Base-by-base conservation (phyloP, 2,113 vertebrate genomes). In the Tiliqua scincoides region DNA sequence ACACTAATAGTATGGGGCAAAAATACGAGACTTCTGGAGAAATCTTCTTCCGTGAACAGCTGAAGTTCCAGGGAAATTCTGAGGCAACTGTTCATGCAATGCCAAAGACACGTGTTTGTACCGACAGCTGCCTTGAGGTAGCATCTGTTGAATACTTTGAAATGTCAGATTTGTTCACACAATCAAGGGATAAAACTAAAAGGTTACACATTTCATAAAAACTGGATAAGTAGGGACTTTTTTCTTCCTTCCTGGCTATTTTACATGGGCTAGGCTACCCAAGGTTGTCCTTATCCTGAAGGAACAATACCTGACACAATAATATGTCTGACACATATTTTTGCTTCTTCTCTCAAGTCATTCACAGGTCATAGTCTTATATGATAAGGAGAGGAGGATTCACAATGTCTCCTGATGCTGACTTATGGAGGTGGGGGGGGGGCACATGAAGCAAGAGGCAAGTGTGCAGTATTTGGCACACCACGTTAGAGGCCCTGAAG, bases 131-230 rank as follows among this genome's bases (percentile, higher is more conserved):
- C 30, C n/a, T 12, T 83, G 82, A 37, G 70, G 54, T 73, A 43
- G 10, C 82, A 43, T 62, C 59, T 43, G 70, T 48, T 48, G 4
- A 48, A 48, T 48, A 8, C 43, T 48, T 48, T 48, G 43, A n/a
- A n/a, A n/a, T n/a, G n/a, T 61, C 81, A 83, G 54, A 72, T 61
- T 61, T 72, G 68, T 72, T 72, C 54, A 72, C 68, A 72, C 81
- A 83, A 83, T 73, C 70, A 73, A 71, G 71, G 57, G 18, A 7
- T 72, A 57, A 70, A 11, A 54, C 48, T 54, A n/a, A n/a, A n/a
- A n/a, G n/a, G n/a, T 48, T 48, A 81, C 63, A 83, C 43, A 48
- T 48, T 48, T 48, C 8, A 48, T 48, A 48, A 48, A 48, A 48
- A 48, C 43, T 48, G 43, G 43, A 48, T 48, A 37, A 17, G 10